Evolutionary conservation across 2,113 vertebrate species (phyloP).

Genomic region (Alouatta palliata): DNA sequence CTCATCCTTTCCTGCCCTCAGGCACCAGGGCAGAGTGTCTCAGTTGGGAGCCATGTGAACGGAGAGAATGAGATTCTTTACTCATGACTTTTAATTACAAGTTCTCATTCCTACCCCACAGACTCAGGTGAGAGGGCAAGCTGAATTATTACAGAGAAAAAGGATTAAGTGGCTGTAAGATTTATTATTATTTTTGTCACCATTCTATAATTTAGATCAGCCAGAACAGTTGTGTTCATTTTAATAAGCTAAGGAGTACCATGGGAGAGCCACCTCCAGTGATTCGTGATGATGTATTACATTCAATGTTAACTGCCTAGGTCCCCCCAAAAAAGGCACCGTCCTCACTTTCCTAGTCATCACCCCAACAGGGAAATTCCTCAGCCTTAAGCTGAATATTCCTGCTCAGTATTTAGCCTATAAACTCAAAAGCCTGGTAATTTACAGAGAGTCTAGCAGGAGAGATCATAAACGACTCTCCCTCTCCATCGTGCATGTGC

Average conservation of each 20-base stretch:
- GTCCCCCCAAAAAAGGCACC: background rate
- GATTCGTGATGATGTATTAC: background rate
- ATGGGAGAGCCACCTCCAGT: background rate
- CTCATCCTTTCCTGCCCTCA: background rate
- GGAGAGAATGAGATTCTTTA: background rate
- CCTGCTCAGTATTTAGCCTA: background rate
- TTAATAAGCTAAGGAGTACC: constrained; percentile 53
- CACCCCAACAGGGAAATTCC: constrained; percentile 37
- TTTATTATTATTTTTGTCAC: constrained; percentile 54
- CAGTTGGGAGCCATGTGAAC: background rate
- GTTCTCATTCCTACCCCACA: background rate
- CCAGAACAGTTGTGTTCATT: constrained; percentile 28
- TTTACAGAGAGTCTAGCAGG: constrained; percentile 40
- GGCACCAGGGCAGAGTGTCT: background rate
- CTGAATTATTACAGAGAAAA: background rate
- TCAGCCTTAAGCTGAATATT: constrained; percentile 13
- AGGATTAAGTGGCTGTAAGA: background rate
- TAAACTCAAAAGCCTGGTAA: background rate
- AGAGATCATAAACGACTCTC: background rate
- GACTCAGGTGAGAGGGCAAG: background rate
- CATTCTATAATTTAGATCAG: constrained; percentile 18
- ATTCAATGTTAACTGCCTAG: constrained; percentile 3
- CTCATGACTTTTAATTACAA: background rate
- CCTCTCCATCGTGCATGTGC: background rate
- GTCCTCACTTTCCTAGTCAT: background rate